Base-by-base conservation (phyloP, 2,113 vertebrate genomes). In the Odontesthes bonariensis region DNA sequence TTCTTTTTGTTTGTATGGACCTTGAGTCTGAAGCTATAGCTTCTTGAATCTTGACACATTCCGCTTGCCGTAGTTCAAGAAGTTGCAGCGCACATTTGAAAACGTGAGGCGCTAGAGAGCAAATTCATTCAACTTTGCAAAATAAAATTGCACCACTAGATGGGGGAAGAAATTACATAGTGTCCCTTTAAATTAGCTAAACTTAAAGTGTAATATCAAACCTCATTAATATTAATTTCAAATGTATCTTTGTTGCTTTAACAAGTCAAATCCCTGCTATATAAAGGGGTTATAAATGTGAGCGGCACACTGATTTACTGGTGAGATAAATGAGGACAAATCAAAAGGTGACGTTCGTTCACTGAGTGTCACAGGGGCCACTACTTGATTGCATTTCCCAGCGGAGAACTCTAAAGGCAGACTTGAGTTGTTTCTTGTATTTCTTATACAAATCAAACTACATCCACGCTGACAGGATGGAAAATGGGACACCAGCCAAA, bases 401-500 rank as follows among this genome's bases (percentile, higher is more conserved):
- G 22, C 9, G 5, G 20, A 12, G 70, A 23, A 65, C 52, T 23
- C 6, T 46, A 3, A 72, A 65, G 38, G 31, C 16, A 32, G 6
- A 19, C 13, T 59, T 73, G 52, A 69, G 52, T 17, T 27, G 2
- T 49, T 56, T 79, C 56, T 8, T 64, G 33, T 40, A 44, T 58
- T 81, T 71, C 33, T 31, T 6, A 27, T 27, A 54, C 14, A 69
- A 77, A 77, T 77, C 53, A 44, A 79, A 72, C 57, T 38, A 67
- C 77, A 85, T 72, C 20, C 14, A 27, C 60, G 52, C 68, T 67
- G 72, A 9, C 69, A 62, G 31, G 44, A 19, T 16, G 38, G 13
- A 66, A 61, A 61, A 58, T 57, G 12, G 35, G n/a, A 74, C 71
- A 56, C 32, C 44, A 49, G 54, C 44, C 71, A 69, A 3, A 13